Base-by-base conservation (phyloP, 2,113 vertebrate genomes). In the Verasper variegatus region DNA sequence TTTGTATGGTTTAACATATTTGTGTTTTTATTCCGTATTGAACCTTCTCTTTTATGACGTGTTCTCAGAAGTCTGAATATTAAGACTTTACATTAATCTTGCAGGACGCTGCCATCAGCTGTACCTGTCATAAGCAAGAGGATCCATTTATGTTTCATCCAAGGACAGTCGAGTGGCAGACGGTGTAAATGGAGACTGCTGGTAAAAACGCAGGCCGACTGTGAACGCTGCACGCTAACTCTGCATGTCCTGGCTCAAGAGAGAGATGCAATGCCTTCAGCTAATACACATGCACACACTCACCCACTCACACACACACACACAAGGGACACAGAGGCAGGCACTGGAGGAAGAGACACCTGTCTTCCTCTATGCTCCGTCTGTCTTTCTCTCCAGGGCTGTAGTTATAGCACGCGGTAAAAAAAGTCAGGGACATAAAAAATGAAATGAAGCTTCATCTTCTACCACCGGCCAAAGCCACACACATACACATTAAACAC, bases 141-240 rank as follows among this genome's bases (percentile, higher is more conserved):
- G 78, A 57, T 68, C 68, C 27, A 55, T 80, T 62, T 49, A 77
- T 70, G 67, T 72, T 86, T 83, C 74, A 69, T 58, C 26, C 2
- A 52, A 55, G 64, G 69, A 84, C 60, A 23, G 84, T 68, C 59
- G 59, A 80, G 84, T 71, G 81, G 88, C 90, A 90, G 90, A 91
- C 88, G 84, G 90, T 82, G 74, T 87, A 88, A 91, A 89, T 80
- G 86, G 84, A 86, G 69, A 78, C 88, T 76, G 86, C 88, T 89
- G 90, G 58, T 90, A 83, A 83, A 51, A 90, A 88, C 66, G 67
- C 71, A 74, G 76, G 59, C 72, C 62, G 59, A 91, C 85, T 85
- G 91, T 81, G 91, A 91, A 80, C 84, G 52, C 87, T 83, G 86
- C 89, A 84, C 4, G 86, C 62, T 7, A 56, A 27, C 90, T 82